Evolutionary conservation across 2,797 vertebrate species (phyloP).

Genomic region (Hirundo rustica): DNA sequence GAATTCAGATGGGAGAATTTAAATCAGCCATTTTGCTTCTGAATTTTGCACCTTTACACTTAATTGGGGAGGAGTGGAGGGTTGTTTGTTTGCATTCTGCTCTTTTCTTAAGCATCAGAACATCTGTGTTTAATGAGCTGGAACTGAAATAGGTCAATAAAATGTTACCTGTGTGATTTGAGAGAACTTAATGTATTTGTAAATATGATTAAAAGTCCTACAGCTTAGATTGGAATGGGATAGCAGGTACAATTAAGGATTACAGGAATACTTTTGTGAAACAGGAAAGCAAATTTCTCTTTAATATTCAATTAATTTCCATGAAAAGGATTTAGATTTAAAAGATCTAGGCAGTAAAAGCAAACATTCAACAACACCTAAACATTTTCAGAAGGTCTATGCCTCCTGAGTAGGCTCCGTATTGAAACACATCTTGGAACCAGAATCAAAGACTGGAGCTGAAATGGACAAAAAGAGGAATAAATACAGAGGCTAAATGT

Average conservation of each 20-base stretch:
- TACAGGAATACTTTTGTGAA: not conserved
- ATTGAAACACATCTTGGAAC: not conserved
- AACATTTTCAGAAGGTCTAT: not conserved
- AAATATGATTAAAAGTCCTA: not conserved
- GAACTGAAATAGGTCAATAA: conserved; percentile 33
- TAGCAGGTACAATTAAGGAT: not conserved
- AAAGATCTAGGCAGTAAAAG: not conserved
- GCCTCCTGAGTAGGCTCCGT: not conserved
- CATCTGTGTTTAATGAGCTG: conserved; percentile 26
- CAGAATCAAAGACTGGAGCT: not conserved
- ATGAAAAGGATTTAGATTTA: not conserved
- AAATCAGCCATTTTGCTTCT: not conserved
- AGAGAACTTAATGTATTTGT: not conserved
- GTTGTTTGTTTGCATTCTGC: not conserved
- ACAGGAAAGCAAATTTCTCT: not conserved
- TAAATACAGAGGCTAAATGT: not conserved
- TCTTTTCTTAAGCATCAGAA: conserved; percentile 2
- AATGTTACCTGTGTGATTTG: conserved; percentile 17
- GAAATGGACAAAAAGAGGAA: not conserved
- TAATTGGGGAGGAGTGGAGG: not conserved
- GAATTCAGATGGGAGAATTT: not conserved
- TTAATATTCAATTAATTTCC: not conserved
- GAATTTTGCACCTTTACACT: not conserved
- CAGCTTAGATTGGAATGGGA: not conserved
- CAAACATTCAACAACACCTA: not conserved